Evolutionary conservation across 2,888 invertebrate genomes (phyloP), one percentile per base, ranked within the genome.

Genomic region (Ichneumoninae sp.): DNA sequence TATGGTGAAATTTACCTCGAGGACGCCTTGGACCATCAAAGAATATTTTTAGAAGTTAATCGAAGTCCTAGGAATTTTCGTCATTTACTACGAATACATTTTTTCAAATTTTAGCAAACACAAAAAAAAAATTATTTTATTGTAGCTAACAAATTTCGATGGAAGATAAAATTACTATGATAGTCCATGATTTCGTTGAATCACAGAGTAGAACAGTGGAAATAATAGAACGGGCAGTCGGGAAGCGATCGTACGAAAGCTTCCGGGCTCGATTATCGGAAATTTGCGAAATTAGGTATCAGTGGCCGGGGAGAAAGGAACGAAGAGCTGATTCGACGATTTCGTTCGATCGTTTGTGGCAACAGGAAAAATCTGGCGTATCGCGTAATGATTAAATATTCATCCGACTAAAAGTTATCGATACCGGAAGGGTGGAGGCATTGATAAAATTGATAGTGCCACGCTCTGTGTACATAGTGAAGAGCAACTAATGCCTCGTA

Each of bases 251-350:
- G 19, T 26, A 47, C 65, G 52, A 22, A 47, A 50, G 62, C 57
- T 75, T 75, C 36, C 44, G 40, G 36, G 22, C 26, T 57, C 47
- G 10, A 62, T 75, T 65, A 66, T 66, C 50, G 36, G 36, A 57
- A 66, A 52, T 75, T 50, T 7, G 19, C 33, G 33, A 52, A 75
- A 75, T 75, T 36, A 36, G 52, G 75, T 40, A 16, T 57, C 54
- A 13, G 54, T 33, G 30, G 50, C 33, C 13, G 30, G 10, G 52
- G 30, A n/a, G n/a, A 16, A 33, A 52, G n/a, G 57, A 57, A 19
- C 10, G 26, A 50, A 50, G 33, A 10, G n/a, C 19, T n/a, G 52
- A 52, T 70, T 70, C 50, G 1, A 36, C 26, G 26, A 72, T 66
- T 44, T 57, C 44, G 44, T 69, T 47, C 44, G 22, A 47, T 44